A percentile compares a stretch with the other conserved stretches of the same genome.
Evolutionary conservation across 2,797 vertebrate species (phyloP).

Genomic region (Distichodus sexfasciatus): DNA sequence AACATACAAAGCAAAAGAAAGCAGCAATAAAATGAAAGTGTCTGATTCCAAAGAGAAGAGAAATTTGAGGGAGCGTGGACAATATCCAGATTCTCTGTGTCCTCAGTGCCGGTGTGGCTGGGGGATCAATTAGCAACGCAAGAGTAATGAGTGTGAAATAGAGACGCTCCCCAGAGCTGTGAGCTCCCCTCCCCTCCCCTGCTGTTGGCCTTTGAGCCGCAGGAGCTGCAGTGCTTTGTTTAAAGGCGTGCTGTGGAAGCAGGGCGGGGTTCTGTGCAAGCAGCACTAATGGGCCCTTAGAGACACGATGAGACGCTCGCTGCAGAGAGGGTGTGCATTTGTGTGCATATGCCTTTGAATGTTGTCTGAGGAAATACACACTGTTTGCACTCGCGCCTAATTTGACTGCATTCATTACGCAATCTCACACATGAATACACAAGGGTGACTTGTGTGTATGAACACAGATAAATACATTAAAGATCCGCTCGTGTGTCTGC

Average conservation of each 20-base stretch:
- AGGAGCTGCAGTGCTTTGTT: slow-evolving; percentile 44
- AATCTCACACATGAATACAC: neutral
- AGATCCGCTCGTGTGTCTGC: neutral
- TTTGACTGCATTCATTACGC: neutral
- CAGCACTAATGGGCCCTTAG: slow-evolving; percentile 23
- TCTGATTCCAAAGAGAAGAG: neutral
- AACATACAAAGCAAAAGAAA: neutral
- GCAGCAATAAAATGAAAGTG: slow-evolving; percentile 2
- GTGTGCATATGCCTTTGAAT: neutral
- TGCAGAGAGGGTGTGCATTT: slow-evolving; percentile 25
- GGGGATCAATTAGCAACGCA: slow-evolving; percentile 21
- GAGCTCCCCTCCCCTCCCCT: slow-evolving; percentile 3
- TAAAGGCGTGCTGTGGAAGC: neutral
- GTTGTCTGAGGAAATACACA: neutral
- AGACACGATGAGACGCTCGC: slow-evolving; percentile 27
- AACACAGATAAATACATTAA: neutral
- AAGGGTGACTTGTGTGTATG: neutral
- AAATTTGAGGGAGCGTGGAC: neutral
- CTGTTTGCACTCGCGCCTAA: neutral
- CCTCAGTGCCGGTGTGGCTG: neutral
- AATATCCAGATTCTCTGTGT: slow-evolving; percentile 1
- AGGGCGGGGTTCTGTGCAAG: neutral
- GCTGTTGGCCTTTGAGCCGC: slow-evolving; percentile 28
- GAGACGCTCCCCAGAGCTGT: slow-evolving; percentile 23
- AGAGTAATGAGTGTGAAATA: slow-evolving; percentile 35